These are phyloP conservation scores for Camelus dromedarius DNA, from an alignment of 2,113 vertebrate species.

Conservation along the genomic window DNA sequence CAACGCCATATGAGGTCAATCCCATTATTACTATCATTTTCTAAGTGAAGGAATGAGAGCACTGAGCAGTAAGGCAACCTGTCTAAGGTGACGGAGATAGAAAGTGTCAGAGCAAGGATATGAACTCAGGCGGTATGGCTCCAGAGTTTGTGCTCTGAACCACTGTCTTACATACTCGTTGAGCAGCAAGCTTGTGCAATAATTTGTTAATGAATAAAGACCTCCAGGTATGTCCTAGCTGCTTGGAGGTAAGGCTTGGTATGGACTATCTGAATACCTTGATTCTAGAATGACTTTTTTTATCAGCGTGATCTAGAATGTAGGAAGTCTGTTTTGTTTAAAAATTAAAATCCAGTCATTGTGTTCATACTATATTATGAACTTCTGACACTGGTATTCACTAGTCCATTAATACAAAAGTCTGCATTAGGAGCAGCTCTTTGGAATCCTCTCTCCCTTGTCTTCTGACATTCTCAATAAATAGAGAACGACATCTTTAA, in stretches of 20 bases:
- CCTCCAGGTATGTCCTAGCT: slow-evolving; percentile 1
- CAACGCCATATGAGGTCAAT: not conserved
- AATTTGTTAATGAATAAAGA: not conserved
- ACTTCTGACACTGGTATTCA: not conserved
- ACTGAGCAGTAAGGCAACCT: not conserved
- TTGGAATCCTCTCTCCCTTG: not conserved
- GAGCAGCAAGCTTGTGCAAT: not conserved
- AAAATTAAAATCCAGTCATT: slow-evolving; percentile 54
- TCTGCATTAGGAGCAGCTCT: not conserved
- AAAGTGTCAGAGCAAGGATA: not conserved
- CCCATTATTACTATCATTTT: not conserved
- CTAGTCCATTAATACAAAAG: not conserved
- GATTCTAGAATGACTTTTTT: not conserved
- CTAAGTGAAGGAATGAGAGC: not conserved
- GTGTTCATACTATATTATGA: slow-evolving; percentile 54
- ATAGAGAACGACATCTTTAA: not conserved
- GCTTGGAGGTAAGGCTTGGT: not conserved
- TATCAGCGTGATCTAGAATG: slow-evolving; percentile 31
- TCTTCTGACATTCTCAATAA: not conserved
- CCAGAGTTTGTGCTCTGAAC: not conserved
- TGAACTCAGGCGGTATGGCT: not conserved
- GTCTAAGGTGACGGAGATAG: not conserved
- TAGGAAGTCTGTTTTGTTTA: not conserved
- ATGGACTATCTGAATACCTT: not conserved
- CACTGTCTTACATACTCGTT: not conserved